Evolutionary conservation across 2,888 invertebrate species (phyloP).

Genomic region (Cylloceria caligata): DNA sequence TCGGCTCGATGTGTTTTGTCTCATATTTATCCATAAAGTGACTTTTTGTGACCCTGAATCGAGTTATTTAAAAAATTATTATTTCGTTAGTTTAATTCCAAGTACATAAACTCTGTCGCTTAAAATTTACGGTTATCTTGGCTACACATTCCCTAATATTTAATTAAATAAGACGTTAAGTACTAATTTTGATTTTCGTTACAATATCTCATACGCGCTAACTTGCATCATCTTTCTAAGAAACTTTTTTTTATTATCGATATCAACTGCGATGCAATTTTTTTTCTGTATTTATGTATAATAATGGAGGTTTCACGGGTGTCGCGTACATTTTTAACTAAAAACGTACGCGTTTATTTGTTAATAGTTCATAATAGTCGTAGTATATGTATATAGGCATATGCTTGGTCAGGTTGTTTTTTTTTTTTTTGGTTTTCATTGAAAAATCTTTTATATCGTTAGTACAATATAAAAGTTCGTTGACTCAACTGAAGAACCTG

Average conservation of each 20-base stretch:
- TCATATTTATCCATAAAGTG: slow-evolving; percentile 58
- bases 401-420: slow-evolving; percentile 69
- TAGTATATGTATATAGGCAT: slow-evolving; percentile 67
- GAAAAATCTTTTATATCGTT: slow-evolving; percentile 54
- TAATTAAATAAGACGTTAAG: slow-evolving; percentile 64
- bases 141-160: slow-evolving; percentile 48
- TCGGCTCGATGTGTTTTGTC: too few relatives aligned
- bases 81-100: slow-evolving; percentile 47
- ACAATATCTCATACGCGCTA: slow-evolving; percentile 53
- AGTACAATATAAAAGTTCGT: slow-evolving; percentile 56
- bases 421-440: slow-evolving; percentile 27
- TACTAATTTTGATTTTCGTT: slow-evolving; percentile 72
- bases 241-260: slow-evolving; percentile 42
- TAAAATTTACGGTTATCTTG: slow-evolving; percentile 55
- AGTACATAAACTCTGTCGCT: slow-evolving; percentile 70
- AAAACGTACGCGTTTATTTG: slow-evolving; percentile 31
- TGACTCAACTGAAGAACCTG: slow-evolving; percentile 76
- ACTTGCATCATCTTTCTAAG: slow-evolving; percentile 5
- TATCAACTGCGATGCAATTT: slow-evolving; percentile 46
- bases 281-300: slow-evolving; percentile 42
- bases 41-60: slow-evolving; percentile 69
- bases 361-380: slow-evolving; percentile 27
- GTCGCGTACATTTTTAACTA: slow-evolving; percentile 29
- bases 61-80: too few relatives aligned
- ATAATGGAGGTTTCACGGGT: slow-evolving; percentile 52